Conservation (phyloP, 2,888 invertebrate species). For the Eilema sororculum region DNA sequence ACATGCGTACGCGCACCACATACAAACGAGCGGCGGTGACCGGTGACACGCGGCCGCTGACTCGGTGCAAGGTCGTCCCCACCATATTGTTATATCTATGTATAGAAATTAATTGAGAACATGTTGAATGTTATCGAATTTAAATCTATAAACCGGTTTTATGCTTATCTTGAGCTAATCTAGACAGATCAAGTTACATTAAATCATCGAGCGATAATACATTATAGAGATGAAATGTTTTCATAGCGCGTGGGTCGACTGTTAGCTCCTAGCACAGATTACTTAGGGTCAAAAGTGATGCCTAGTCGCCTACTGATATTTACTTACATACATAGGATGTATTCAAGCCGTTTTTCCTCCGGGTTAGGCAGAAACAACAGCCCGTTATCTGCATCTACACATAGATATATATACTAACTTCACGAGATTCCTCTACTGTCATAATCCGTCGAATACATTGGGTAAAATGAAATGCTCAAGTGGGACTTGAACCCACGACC, state of each 20-base stretch:
- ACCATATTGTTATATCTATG: constrained; percentile 8
- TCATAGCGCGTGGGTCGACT: neutral
- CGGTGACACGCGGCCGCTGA: constrained; percentile 26
- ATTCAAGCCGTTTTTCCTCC: too few relatives aligned
- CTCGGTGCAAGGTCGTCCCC: constrained; percentile 38
- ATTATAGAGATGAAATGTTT: neutral
- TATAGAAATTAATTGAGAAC: neutral
- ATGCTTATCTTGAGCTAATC: neutral
- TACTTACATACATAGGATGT: too few relatives aligned
- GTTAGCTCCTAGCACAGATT: too few relatives aligned
- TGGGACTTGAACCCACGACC: too few relatives aligned
- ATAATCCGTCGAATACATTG: too few relatives aligned
- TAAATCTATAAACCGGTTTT: constrained; percentile 5
- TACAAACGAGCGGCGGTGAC: constrained; percentile 28
- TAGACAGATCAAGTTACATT: neutral
- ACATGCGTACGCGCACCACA: constrained; percentile 17
- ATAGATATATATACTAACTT: too few relatives aligned
- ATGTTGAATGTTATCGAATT: neutral
- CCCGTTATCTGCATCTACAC: too few relatives aligned
- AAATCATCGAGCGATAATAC: neutral
- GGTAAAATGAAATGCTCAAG: too few relatives aligned
- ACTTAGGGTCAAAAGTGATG: too few relatives aligned
- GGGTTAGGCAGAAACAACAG: too few relatives aligned
- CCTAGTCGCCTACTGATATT: too few relatives aligned
- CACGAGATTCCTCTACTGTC: too few relatives aligned